These are phyloP conservation scores for Bilobella aurantiaca DNA, from an alignment of 1,140 invertebrate genomes.

Conservation along the genomic window DNA sequence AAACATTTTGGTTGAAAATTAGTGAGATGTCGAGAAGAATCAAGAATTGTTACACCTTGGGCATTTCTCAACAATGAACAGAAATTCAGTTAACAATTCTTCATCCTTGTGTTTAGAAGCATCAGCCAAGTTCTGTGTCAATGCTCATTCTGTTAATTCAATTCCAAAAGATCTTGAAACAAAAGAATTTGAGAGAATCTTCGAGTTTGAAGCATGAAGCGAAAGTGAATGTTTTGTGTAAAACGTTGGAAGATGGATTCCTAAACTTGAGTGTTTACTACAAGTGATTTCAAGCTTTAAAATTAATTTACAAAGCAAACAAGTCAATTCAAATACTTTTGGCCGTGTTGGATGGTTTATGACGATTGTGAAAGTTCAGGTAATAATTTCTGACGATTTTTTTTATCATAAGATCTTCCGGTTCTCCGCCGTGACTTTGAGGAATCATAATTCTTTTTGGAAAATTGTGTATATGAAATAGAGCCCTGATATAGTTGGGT, in stretches of 20 bases:
- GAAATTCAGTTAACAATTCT: background rate
- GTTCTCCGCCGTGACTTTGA: no score
- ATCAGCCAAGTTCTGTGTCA: no score
- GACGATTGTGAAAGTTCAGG: no score
- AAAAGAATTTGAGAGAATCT: background rate
- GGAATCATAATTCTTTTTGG: no score
- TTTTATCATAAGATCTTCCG: no score
- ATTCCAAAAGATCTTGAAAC: background rate
- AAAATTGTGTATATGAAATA: no score
- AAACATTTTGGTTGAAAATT: background rate
- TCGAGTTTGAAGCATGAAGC: background rate
- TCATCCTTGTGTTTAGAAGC: background rate
- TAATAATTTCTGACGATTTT: no score
- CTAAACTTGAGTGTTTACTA: no score
- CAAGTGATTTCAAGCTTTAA: background rate
- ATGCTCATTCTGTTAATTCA: no score
- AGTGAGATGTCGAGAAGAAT: slow-evolving; percentile 1
- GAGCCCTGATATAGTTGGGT: no score
- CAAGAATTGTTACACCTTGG: background rate
- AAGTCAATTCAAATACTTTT: background rate
- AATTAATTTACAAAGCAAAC: no score
- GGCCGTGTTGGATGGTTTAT: background rate
- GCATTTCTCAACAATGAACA: background rate
- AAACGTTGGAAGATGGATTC: no score
- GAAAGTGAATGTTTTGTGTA: background rate